A percentile compares a stretch with the other conserved stretches of the same genome.
Evolutionary conservation across 2,797 vertebrate genomes (phyloP).

Genomic region (Fistularia commersonii): DNA sequence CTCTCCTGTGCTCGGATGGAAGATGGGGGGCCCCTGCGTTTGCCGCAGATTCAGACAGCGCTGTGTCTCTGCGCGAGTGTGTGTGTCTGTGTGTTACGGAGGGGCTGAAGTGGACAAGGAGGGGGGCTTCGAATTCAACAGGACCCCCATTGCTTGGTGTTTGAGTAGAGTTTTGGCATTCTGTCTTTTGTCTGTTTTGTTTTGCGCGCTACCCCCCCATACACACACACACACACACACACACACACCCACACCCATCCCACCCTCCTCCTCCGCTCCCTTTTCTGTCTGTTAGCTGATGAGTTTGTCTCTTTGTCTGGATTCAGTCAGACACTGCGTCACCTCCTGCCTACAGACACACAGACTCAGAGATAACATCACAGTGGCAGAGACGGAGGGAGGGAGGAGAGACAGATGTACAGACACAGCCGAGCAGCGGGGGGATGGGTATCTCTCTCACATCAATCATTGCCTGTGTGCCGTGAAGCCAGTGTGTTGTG

Average conservation of each 20-base stretch:
- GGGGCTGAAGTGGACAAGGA: conserved; percentile 44
- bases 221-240: background rate
- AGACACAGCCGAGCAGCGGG: conserved; percentile 73
- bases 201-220: conserved; percentile 43
- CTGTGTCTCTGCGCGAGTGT: conserved; percentile 38
- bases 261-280: conserved; percentile 18
- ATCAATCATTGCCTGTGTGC: conserved; percentile 75
- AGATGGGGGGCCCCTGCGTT: conserved; percentile 38
- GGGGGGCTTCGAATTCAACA: conserved; percentile 60
- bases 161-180: conserved; percentile 76
- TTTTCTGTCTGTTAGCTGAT: conserved; percentile 76
- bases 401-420: conserved; percentile 81
- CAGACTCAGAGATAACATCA: conserved; percentile 84
- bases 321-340: conserved; percentile 86
- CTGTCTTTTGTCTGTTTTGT: conserved; percentile 76
- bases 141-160: conserved; percentile 68
- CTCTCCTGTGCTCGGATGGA: conserved; percentile 18
- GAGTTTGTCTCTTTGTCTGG: conserved; percentile 86
- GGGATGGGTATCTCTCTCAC: conserved; percentile 74
- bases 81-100: conserved; percentile 34
- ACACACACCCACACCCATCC: conserved; percentile 4
- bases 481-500: conserved; percentile 65
- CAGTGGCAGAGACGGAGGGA: conserved; percentile 73
- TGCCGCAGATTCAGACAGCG: conserved; percentile 53
- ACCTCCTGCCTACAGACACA: conserved; percentile 85